phyloP scores from a whole-genome alignment of 1,140 invertebrate species.

The Zaprionus camerounensis region DNA sequence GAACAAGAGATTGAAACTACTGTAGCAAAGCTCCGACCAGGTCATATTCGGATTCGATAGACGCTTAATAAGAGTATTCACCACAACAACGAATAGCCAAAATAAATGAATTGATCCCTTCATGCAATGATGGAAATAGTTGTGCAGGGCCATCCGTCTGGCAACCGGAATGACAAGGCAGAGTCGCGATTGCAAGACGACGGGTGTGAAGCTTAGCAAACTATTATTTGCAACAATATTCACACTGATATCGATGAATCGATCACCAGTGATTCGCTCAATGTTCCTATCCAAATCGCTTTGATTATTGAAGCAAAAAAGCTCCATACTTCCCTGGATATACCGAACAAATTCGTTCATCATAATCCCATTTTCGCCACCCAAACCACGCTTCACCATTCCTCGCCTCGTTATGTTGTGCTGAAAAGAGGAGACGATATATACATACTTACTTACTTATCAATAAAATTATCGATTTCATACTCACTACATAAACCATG shows the following conservation, averaged over 20 bases:
- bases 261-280: not conserved
- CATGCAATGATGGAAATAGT: not conserved
- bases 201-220: not conserved
- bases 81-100: not conserved
- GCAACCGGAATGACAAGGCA: not conserved
- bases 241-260: not conserved
- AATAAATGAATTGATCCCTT: not conserved
- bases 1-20: not conserved
- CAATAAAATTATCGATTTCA: not conserved
- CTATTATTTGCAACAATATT: not conserved
- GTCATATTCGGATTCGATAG: not conserved
- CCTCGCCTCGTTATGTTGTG: slow-evolving; percentile 8
- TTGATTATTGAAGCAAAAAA: not conserved
- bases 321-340: not conserved
- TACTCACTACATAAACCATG: not conserved
- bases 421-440: not conserved
- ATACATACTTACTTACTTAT: no score
- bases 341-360: slow-evolving; percentile 2
- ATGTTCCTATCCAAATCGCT: not conserved
- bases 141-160: not conserved
- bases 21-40: not conserved
- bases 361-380: not conserved
- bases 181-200: not conserved
- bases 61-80: not conserved
- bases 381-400: not conserved